Evolutionary conservation across 2,888 invertebrate genomes (phyloP).

Genomic region (Aspidapion aeneum): DNA sequence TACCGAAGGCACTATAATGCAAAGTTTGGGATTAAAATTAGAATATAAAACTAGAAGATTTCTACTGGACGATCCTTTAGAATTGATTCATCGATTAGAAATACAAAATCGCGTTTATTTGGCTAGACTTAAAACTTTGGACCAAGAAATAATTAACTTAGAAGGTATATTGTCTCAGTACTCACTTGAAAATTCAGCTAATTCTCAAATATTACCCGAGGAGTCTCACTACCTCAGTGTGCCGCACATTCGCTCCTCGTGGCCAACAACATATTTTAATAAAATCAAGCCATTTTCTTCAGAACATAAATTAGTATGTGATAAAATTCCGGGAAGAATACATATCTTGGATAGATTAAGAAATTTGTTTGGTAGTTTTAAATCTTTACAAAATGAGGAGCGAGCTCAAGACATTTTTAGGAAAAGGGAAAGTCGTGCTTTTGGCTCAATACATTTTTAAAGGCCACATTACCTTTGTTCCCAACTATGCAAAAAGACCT

Average conservation of each 20-base stretch:
- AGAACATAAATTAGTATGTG: constrained; percentile 32
- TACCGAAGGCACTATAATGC: constrained; percentile 75
- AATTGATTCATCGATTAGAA: constrained; percentile 81
- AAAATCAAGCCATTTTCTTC: constrained; percentile 28
- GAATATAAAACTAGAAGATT: constrained; percentile 77
- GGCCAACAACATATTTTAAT: constrained; percentile 31
- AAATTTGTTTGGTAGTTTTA: constrained; percentile 38
- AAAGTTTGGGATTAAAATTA: constrained; percentile 83
- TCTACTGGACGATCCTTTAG: constrained; percentile 67
- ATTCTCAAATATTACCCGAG: constrained; percentile 7
- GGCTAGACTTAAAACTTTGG: constrained; percentile 74
- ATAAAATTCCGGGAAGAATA: constrained; percentile 24
- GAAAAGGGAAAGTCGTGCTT: constrained; percentile 1
- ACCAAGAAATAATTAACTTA: constrained; percentile 72
- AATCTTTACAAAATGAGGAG: constrained; percentile 24
- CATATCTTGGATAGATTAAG: constrained; percentile 36
- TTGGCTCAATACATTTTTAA: background rate
- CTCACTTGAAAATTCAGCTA: constrained; percentile 20
- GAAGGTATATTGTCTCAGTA: constrained; percentile 59
- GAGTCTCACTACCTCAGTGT: constrained; percentile 23
- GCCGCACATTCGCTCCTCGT: constrained; percentile 32
- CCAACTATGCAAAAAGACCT: too few species aligned
- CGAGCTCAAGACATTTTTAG: background rate
- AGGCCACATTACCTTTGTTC: too few species aligned
- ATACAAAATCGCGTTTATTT: constrained; percentile 89